Evolutionary conservation across 37 sponge, comb jelly and placozoan genomes (phyloP).

Genomic region (Bolinopsis microptera): DNA sequence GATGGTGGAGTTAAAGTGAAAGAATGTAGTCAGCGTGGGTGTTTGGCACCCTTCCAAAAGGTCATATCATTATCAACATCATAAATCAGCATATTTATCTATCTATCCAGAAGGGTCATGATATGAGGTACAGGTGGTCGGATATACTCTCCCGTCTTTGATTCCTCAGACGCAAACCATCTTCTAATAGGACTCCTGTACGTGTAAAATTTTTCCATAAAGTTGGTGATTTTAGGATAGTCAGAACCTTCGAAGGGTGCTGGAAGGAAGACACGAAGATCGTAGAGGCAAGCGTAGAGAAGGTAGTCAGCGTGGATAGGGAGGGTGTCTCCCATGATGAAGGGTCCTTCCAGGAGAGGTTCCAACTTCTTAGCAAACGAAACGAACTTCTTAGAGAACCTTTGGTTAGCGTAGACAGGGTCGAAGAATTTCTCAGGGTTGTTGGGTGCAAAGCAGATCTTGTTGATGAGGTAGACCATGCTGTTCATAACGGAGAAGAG

Average conservation of each 20-base stretch:
- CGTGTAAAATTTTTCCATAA: conserved; percentile 10
- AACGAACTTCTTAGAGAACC: not conserved
- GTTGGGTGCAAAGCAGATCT: conserved; percentile 51
- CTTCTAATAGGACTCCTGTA: conserved; percentile 43
- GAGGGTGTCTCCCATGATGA: conserved; percentile 56
- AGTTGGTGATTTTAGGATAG: not conserved
- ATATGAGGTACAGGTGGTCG: conserved; percentile 19
- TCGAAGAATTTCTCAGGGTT: conserved; percentile 10
- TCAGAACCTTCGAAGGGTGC: not conserved
- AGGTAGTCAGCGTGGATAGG: conserved; percentile 52
- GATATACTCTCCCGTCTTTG: conserved; percentile 13
- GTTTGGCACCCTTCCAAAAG: no score
- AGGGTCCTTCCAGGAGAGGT: conserved; percentile 21
- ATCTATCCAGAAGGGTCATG: not conserved
- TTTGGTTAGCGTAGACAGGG: not conserved
- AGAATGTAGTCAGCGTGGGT: no score
- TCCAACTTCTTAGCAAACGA: conserved; percentile 9
- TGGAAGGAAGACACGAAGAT: not conserved
- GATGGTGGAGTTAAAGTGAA: no score
- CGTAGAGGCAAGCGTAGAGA: conserved; percentile 13
- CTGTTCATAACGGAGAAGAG: not conserved
- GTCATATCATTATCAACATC: no score
- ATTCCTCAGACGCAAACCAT: conserved; percentile 15
- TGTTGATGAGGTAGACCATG: conserved; percentile 65
- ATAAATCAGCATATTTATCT: not conserved